Evolutionary conservation across 53 echinoderm and acorn worm genomes (phyloP), one percentile per base, ranked within the genome.

Genomic region (Mesocentrotus franciscanus): DNA sequence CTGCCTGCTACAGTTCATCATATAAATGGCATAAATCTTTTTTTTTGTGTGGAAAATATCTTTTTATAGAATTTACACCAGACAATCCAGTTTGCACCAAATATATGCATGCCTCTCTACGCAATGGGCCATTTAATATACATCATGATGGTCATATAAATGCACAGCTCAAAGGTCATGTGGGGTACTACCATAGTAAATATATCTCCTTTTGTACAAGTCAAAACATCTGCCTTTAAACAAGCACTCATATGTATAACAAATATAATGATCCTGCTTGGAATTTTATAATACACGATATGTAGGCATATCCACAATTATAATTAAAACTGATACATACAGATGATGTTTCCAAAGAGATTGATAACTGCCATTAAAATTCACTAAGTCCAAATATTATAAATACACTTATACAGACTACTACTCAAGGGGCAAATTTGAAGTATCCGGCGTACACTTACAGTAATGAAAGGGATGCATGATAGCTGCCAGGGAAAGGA

Each of bases 71-170:
- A 33, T 14, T 14, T 9, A 76, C 32, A 33, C 30, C 10, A 32
- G 34, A 33, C 13, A 33, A 9, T 34, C 32, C 35, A 33, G 9
- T 72, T 78, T 78, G 18, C 20, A 39, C 8, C 33, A 81, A 10
- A 22, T 9, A 29, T 81, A 18, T 81, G 81, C 81, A 81, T 81
- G 39, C 81, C 17, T 33, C 20, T 17, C 42, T 10, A 81, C 0
- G 36, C 81, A 36, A 27, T 39, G 81, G 81, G 42, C 36, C 12
- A 39, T 81, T 15, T 42, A 6, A 9, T 81, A 81, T 20, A 81
- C 42, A 64, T 64, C 64, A 81, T 81, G 81, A 81, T 81, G 20
- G 42, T 87, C 56, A 87, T 58, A 57, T 87, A 87, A 22, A 57
- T 58, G n/a, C 87, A 87, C 58, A 87, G 58, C 14, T 58, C 59